phyloP scores from a whole-genome alignment of 2,888 invertebrate species.

The Drosophila melanocephala region DNA sequence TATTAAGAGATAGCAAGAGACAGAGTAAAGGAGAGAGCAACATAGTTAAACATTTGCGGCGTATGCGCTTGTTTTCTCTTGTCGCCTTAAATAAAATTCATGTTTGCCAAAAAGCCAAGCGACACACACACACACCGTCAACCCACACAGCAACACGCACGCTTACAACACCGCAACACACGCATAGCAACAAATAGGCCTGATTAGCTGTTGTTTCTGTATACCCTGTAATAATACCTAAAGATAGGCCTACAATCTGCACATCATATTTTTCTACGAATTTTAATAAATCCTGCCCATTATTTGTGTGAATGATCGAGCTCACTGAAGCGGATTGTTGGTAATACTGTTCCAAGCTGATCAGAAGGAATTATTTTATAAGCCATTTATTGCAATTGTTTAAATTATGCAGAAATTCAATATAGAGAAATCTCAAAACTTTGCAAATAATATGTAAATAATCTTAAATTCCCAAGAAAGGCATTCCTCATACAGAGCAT shows the following conservation, averaged over 20 bases:
- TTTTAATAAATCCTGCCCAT: not conserved
- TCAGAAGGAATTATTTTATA: not conserved
- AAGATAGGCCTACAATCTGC: not conserved
- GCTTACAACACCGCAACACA: slow-evolving; percentile 18
- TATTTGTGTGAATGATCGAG: not conserved
- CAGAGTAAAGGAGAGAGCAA: not conserved
- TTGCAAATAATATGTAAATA: not conserved
- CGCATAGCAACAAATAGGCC: slow-evolving; percentile 66
- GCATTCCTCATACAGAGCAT: slow-evolving; percentile 2
- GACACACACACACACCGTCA: slow-evolving; percentile 12
- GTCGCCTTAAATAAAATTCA: slow-evolving; percentile 71
- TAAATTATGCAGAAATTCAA: too few relatives aligned
- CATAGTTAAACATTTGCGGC: slow-evolving; percentile 51
- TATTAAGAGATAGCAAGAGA: slow-evolving; percentile 3
- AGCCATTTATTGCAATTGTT: not conserved
- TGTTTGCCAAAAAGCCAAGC: slow-evolving; percentile 75
- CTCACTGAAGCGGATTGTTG: not conserved
- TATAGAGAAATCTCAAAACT: too few relatives aligned
- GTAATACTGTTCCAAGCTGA: not conserved
- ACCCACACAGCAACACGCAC: slow-evolving; percentile 8
- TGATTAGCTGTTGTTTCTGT: slow-evolving; percentile 69
- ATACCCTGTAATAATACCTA: not conserved
- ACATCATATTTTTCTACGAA: not conserved
- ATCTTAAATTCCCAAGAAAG: not conserved
- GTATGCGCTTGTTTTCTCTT: slow-evolving; percentile 52